phyloP scores from a whole-genome alignment of 2,113 vertebrate genomes.

The Channa argus region DNA sequence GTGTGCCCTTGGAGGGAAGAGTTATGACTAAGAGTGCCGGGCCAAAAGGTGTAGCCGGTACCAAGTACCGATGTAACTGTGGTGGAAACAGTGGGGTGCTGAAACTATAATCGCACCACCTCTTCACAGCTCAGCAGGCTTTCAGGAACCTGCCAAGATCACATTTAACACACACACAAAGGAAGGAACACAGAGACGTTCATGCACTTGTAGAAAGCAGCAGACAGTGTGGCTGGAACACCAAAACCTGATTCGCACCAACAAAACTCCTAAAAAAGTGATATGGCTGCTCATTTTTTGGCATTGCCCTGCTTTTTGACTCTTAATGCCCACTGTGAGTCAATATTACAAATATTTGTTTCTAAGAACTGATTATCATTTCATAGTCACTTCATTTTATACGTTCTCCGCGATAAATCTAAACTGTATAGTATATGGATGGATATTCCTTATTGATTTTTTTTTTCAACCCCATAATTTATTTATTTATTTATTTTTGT shows the following conservation, averaged over 20 bases:
- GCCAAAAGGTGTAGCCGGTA: constrained; percentile 55
- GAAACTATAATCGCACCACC: constrained; percentile 73
- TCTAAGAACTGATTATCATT: too few relatives aligned
- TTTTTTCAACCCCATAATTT: too few relatives aligned
- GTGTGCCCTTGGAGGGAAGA: constrained; percentile 39
- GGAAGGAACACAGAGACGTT: constrained; percentile 23
- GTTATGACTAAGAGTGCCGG: constrained; percentile 51
- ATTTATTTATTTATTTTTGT: too few relatives aligned
- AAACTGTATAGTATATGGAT: too few relatives aligned
- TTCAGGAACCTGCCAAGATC: constrained; percentile 63
- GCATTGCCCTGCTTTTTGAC: too few relatives aligned
- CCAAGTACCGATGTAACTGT: constrained; percentile 60
- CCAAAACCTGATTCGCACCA: neutral
- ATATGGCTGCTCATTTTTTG: too few relatives aligned
- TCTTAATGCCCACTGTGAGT: too few relatives aligned
- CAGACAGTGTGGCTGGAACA: constrained; percentile 35
- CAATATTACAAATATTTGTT: too few relatives aligned
- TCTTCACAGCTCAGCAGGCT: constrained; percentile 69
- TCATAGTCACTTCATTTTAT: too few relatives aligned
- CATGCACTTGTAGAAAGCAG: constrained; percentile 27
- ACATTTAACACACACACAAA: constrained; percentile 56
- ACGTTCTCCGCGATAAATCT: too few relatives aligned
- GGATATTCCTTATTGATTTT: too few relatives aligned
- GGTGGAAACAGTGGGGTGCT: constrained; percentile 63
- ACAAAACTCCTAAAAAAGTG: too few relatives aligned